These are phyloP conservation scores for Minunthozetes semirufus DNA, from an alignment of 2,888 invertebrate species.

Conservation along the genomic window DNA sequence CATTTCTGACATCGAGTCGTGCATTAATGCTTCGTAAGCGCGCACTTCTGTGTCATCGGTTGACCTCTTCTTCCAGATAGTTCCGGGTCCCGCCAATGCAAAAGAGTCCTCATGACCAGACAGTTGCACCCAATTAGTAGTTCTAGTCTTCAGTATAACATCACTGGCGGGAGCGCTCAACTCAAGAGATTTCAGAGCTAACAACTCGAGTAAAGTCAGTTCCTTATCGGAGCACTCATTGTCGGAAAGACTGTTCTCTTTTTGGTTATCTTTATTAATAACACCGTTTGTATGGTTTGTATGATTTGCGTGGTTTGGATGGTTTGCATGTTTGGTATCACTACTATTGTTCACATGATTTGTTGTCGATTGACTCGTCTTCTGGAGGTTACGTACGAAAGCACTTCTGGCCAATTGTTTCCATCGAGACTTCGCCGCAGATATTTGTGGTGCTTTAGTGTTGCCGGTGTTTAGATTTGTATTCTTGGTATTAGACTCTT, in stretches of 20 bases:
- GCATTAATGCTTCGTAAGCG: constrained; percentile 69
- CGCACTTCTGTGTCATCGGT: constrained; percentile 51
- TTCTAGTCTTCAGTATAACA: constrained; percentile 58
- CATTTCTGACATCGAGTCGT: constrained; percentile 66
- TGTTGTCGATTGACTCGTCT: constrained; percentile 21
- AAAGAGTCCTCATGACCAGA: constrained; percentile 73
- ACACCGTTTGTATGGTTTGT: constrained; percentile 4
- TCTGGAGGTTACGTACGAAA: constrained; percentile 36
- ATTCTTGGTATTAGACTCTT: constrained; percentile 37
- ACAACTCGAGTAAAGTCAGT: constrained; percentile 14
- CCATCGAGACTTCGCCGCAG: constrained; percentile 36
- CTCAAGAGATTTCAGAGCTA: constrained; percentile 67
- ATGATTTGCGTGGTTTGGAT: constrained; percentile 15
- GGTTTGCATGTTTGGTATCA: background rate
- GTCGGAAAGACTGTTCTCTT: background rate
- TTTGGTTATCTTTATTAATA: background rate
- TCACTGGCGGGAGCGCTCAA: constrained; percentile 84
- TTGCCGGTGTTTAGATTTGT: constrained; percentile 34
- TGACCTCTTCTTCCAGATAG: constrained; percentile 83
- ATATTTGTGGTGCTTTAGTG: constrained; percentile 34
- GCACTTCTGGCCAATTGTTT: constrained; percentile 42
- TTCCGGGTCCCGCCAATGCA: constrained; percentile 84
- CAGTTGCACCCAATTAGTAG: constrained; percentile 72
- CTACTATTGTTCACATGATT: constrained; percentile 16
- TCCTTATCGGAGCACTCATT: constrained; percentile 22